phyloP scores from a whole-genome alignment of 2,113 vertebrate species.

The Cyphomyrus discorhynchus region DNA sequence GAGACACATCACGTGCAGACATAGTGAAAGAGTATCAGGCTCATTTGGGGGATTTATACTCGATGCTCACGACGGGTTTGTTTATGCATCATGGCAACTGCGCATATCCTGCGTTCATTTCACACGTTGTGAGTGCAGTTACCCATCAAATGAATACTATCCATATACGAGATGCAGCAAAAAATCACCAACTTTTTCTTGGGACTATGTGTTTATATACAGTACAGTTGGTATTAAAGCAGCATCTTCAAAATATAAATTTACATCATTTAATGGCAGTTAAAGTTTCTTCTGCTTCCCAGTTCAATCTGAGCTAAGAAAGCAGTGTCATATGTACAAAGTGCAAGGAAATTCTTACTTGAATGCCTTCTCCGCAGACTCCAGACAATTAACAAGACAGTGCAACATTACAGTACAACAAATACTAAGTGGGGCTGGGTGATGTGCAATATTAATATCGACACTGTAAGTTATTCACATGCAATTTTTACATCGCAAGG shows the following conservation, averaged over 20 bases:
- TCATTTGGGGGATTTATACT: not conserved
- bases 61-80: not conserved
- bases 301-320: not conserved
- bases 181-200: not conserved
- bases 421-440: not conserved
- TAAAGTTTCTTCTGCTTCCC: not conserved
- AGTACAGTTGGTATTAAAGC: not conserved
- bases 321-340: not conserved
- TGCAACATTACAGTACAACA: not conserved
- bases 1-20: not conserved
- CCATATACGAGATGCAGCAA: not conserved
- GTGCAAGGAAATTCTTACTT: not conserved
- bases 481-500: not conserved
- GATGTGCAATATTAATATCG: not conserved
- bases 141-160: not conserved
- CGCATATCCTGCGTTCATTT: not conserved
- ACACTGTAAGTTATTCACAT: not conserved
- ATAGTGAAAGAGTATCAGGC: not conserved
- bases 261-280: not conserved
- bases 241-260: not conserved
- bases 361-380: not conserved
- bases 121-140: not conserved
- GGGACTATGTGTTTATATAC: not conserved
- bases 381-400: not conserved
- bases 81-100: not conserved